Conservation (phyloP, 2,888 invertebrate genomes). For the Mythimna lalbum region DNA sequence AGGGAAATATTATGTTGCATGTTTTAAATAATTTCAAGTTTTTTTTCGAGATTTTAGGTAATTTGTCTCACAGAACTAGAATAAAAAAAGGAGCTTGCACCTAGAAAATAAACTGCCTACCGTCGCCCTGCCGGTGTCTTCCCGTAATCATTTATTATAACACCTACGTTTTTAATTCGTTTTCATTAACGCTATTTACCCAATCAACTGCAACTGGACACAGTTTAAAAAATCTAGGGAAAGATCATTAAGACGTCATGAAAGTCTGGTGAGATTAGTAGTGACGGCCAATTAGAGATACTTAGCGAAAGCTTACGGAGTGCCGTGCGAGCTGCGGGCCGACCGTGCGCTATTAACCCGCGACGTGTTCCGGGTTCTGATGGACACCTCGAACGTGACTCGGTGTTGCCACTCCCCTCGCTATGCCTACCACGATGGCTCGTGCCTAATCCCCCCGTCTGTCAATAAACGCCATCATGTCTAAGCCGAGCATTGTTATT, state of each 20-base stretch:
- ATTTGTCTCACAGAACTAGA: conserved; percentile 8
- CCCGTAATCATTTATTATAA: too few relatives aligned
- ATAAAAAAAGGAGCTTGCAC: background rate
- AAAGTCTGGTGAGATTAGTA: conserved; percentile 49
- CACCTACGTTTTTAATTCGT: background rate
- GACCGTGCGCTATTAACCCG: conserved; percentile 44
- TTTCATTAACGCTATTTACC: conserved; percentile 29
- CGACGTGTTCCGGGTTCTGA: conserved; percentile 60
- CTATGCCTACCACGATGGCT: conserved; percentile 58
- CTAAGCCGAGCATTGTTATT: conserved; percentile 45
- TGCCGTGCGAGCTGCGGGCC: conserved; percentile 28
- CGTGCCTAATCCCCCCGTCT: conserved; percentile 63
- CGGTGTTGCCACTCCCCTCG: conserved; percentile 44
- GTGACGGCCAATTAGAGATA: conserved; percentile 65
- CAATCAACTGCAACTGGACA: conserved; percentile 34
- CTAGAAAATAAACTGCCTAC: too few relatives aligned
- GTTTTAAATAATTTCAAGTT: background rate
- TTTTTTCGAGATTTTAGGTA: conserved; percentile 5
- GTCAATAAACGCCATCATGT: conserved; percentile 63
- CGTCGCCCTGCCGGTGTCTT: too few relatives aligned
- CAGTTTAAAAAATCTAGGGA: conserved; percentile 32
- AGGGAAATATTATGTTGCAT: conserved; percentile 1
- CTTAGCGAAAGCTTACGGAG: conserved; percentile 58
- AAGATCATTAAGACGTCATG: conserved; percentile 43
- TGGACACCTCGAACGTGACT: conserved; percentile 66